Conservation (phyloP, 2,888 invertebrate species). For the Drosophila planitibia region DNA sequence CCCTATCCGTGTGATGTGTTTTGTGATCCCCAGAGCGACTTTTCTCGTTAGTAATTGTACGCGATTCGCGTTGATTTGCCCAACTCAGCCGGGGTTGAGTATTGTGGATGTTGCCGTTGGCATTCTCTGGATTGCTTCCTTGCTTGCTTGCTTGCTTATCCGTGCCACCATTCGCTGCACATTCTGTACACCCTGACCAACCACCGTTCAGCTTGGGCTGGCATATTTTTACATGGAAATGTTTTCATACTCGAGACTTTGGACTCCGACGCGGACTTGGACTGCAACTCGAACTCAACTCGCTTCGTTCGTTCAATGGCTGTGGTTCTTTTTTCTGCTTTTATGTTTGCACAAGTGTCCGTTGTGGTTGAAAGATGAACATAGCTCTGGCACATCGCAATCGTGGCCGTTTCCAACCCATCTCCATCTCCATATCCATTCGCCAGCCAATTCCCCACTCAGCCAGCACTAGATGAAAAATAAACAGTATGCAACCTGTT, state of each 20-base stretch:
- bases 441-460: slow-evolving; percentile 27
- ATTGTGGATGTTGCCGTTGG: slow-evolving; percentile 45
- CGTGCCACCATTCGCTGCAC: slow-evolving; percentile 15
- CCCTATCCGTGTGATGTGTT: slow-evolving; percentile 29
- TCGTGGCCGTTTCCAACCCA: slow-evolving; percentile 12
- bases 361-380: slow-evolving; percentile 78
- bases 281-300: slow-evolving; percentile 10
- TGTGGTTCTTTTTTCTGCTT: slow-evolving; percentile 42
- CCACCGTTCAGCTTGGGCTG: slow-evolving; percentile 23
- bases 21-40: slow-evolving; percentile 44
- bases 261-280: slow-evolving; percentile 17
- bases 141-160: slow-evolving; percentile 20
- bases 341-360: slow-evolving; percentile 77
- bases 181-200: slow-evolving; percentile 7
- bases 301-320: slow-evolving; percentile 13
- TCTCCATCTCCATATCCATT: background rate
- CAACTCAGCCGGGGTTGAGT: slow-evolving; percentile 37
- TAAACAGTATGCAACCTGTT: slow-evolving; percentile 72
- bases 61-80: slow-evolving; percentile 55
- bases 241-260: slow-evolving; percentile 59
- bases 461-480: slow-evolving; percentile 71
- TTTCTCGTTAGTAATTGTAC: slow-evolving; percentile 64
- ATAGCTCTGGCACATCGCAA: slow-evolving; percentile 48
- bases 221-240: slow-evolving; percentile 74
- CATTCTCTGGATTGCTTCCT: slow-evolving; percentile 37